A percentile compares a stretch with the other conserved stretches of the same genome.
These are phyloP conservation scores for Nephila pilipes DNA, from an alignment of 1,140 invertebrate species.

Conservation along the genomic window DNA sequence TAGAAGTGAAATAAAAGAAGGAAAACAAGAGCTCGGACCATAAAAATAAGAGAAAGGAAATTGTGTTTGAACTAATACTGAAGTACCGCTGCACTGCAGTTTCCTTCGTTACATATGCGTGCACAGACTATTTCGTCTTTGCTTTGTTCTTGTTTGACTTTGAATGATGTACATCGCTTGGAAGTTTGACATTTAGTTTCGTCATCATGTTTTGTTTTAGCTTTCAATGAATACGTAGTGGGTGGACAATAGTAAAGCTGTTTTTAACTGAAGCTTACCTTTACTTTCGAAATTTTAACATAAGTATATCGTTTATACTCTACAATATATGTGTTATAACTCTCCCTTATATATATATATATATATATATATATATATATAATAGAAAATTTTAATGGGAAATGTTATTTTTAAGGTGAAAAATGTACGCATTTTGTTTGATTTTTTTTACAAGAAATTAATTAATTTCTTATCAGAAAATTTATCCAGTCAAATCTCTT, in stretches of 20 bases:
- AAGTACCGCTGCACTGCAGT: slow-evolving; percentile 41
- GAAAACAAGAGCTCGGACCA: background rate
- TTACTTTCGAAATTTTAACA: background rate
- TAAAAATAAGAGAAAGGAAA: slow-evolving; percentile 10
- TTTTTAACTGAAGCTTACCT: background rate
- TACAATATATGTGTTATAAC: too few relatives aligned
- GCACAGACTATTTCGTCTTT: slow-evolving; percentile 31
- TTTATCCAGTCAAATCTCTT: too few relatives aligned
- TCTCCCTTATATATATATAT: too few relatives aligned
- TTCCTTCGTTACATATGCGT: slow-evolving; percentile 21
- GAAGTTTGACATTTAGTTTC: slow-evolving; percentile 50
- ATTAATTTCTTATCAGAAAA: too few relatives aligned
- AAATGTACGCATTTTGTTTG: too few relatives aligned
- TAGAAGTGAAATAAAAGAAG: background rate
- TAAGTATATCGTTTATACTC: too few relatives aligned
- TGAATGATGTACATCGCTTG: slow-evolving; percentile 25
- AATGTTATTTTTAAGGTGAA: too few relatives aligned
- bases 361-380: too few relatives aligned
- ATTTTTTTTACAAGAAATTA: too few relatives aligned
- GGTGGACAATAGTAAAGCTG: slow-evolving; percentile 7
- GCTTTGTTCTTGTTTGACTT: slow-evolving; percentile 65
- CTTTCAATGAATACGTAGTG: background rate
- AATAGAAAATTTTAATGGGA: too few relatives aligned
- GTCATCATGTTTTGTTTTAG: slow-evolving; percentile 34
- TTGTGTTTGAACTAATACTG: background rate